Evolutionary conservation across 2,113 vertebrate species (phyloP), one percentile per base, ranked within the genome.

Genomic region (Okapia johnstoni): DNA sequence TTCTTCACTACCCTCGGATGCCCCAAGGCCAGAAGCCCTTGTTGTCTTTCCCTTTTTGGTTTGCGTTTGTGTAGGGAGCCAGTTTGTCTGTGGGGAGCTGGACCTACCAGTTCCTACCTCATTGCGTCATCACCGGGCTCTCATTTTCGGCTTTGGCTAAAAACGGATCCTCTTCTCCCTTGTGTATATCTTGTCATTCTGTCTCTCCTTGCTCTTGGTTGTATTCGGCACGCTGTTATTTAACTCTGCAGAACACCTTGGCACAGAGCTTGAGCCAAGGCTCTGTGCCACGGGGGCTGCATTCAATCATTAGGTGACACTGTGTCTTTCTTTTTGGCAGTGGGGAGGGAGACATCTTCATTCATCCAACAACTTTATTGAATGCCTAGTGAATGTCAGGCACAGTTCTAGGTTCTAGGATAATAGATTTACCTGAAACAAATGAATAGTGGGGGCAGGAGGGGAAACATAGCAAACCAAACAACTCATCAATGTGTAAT

Each of bases 221-320:
- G 85, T 85, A 73, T 93, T 86, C 0, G 48, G 94, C 61, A 30
- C 0, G 0, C 54, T 6, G 17, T 97, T 94, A 96, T 89, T 97
- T 93, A 97, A 95, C 83, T 83, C 93, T 52, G n/a, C 46, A 11
- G 88, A 58, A 58, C 76, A 33, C 88, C 90, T 92, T 91, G 90
- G 95, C 85, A 40, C 61, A 84, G 95, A 81, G 60, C 80, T 66
- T 43, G 87, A 81, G 89, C 92, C 92, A 8, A 28, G 46, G 88
- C 55, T 77, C 52, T 63, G 43, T 50, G 70, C 46, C 58, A n/a
- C 26, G 1, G 13, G 1, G 15, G 1, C n/a, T 12, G 26, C 25
- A 3, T 77, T 54, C 46, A 77, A 7, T 96, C 90, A 23, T 14
- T 36, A 8, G 36, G 79, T 63, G 61, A 63, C 61, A 19, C 13